Evolutionary conservation across 1,140 invertebrate genomes (phyloP), one percentile per base, ranked within the genome.

Genomic region (Choristoneura fumiferana): DNA sequence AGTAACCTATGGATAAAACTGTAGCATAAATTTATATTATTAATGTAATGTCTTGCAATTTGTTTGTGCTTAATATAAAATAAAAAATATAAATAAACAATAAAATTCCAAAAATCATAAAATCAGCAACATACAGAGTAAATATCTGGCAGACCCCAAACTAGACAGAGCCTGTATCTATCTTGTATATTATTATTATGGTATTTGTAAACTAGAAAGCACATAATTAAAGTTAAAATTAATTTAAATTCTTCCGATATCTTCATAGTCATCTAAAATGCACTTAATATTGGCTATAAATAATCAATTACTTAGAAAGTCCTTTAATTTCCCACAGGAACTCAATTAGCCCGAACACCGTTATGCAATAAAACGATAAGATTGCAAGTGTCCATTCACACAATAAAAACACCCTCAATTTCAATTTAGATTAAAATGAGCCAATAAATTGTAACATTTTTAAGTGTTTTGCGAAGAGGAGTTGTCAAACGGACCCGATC

Each of bases 361-460:
- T 52, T 14, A 62, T 75, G 73, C 73, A 76, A 81, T 78, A 75
- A 45, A 68, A 62, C 59, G 74, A 78, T 78, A 80, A 74, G 52
- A 76, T 78, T 75, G 66, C 69, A 75, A 81, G 69, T 69, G 76
- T 60, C 54, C 57, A 40, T 73, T 81, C 72, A 73, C 75, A 75
- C 71, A 71, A 75, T 78, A 73, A 76, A 76, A 71, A 71, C 58
- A 40, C 49, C 66, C 61, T 43, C 60, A 70, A 77, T 76, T 76
- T 77, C 77, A 68, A 84, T 85, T 85, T 76, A 82, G 77, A 81
- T 78, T 81, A 69, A 70, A 68, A 65, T 62, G 62, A 45, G 22
- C 54, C 45, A 73, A 77, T 73, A 73, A 75, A 77, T 69, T 64
- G 63, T 55, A 57, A 63, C 58, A 66, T 57, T 72, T 69, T 64